These are phyloP conservation scores for Heliconius ethilla DNA, from an alignment of 2,888 invertebrate genomes.

Conservation along the genomic window DNA sequence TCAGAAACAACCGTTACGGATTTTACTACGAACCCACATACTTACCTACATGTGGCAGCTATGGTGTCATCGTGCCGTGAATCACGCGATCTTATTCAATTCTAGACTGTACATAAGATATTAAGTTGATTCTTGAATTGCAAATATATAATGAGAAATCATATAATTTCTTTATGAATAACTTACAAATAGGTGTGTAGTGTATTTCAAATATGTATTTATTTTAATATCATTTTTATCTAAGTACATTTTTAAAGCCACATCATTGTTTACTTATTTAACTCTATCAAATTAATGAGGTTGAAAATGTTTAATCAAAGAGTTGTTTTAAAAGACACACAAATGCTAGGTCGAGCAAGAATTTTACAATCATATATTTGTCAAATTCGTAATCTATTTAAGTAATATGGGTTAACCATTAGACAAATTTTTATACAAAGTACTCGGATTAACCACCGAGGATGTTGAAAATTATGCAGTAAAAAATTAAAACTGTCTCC, in stretches of 20 bases:
- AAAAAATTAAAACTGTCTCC: too few species aligned
- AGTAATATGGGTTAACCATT: not conserved
- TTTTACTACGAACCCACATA: slow-evolving; percentile 26
- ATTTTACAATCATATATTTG: not conserved
- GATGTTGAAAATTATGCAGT: too few species aligned
- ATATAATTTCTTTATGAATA: not conserved
- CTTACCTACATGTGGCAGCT: not conserved
- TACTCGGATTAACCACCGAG: not conserved
- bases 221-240: not conserved
- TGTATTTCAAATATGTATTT: too few species aligned
- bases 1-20: slow-evolving; percentile 30
- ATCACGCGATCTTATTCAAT: slow-evolving; percentile 18
- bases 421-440: not conserved
- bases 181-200: not conserved
- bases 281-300: too few species aligned
- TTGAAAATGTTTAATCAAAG: too few species aligned
- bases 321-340: too few species aligned
- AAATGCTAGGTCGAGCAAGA: too few species aligned
- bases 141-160: not conserved
- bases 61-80: slow-evolving; percentile 33
- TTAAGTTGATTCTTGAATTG: not conserved
- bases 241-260: not conserved
- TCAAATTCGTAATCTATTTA: not conserved
- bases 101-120: not conserved
- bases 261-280: too few species aligned